A percentile compares a stretch with the other conserved stretches of the same genome.
Evolutionary conservation across 2,888 invertebrate species (phyloP).

Genomic region (Dynastes maya): DNA sequence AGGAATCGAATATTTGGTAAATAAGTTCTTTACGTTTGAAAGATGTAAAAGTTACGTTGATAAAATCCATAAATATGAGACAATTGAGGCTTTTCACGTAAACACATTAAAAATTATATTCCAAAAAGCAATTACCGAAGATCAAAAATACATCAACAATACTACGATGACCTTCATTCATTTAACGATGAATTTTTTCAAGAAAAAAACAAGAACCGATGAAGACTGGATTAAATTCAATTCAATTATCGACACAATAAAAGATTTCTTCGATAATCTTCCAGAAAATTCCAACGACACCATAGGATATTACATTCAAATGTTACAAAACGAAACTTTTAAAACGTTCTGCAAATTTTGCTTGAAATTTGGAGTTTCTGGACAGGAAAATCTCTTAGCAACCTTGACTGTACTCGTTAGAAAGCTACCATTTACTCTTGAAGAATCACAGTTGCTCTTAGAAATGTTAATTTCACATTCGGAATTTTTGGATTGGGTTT

Average conservation of each 20-base stretch:
- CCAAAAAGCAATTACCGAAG: conserved; percentile 41
- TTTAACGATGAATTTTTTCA: conserved; percentile 71
- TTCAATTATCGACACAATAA: conserved; percentile 57
- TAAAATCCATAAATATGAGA: conserved; percentile 78
- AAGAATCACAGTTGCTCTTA: conserved; percentile 74
- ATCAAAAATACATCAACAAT: conserved; percentile 71
- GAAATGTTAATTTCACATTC: conserved; percentile 86
- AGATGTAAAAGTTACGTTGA: conserved; percentile 74
- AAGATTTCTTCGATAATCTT: conserved; percentile 48
- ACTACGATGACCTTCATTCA: conserved; percentile 75
- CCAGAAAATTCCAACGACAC: conserved; percentile 46
- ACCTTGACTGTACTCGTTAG: conserved; percentile 74
- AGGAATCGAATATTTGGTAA: conserved; percentile 75
- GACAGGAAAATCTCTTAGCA: conserved; percentile 62
- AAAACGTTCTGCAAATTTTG: conserved; percentile 77
- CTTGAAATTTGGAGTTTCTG: conserved; percentile 77
- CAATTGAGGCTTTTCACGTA: conserved; percentile 75
- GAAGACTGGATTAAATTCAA: conserved; percentile 58
- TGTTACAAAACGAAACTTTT: conserved; percentile 71
- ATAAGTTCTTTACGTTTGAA: conserved; percentile 74
- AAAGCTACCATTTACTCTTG: conserved; percentile 73
- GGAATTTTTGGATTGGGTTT: conserved; percentile 81
- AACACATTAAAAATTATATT: conserved; percentile 73
- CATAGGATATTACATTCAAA: conserved; percentile 8
- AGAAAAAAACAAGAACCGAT: conserved; percentile 65